Percentiles rank a stretch among this genome's conserved stretches.
These are phyloP conservation scores for Bicyclus anynana DNA, from an alignment of 1,140 invertebrate genomes.

Conservation along the genomic window DNA sequence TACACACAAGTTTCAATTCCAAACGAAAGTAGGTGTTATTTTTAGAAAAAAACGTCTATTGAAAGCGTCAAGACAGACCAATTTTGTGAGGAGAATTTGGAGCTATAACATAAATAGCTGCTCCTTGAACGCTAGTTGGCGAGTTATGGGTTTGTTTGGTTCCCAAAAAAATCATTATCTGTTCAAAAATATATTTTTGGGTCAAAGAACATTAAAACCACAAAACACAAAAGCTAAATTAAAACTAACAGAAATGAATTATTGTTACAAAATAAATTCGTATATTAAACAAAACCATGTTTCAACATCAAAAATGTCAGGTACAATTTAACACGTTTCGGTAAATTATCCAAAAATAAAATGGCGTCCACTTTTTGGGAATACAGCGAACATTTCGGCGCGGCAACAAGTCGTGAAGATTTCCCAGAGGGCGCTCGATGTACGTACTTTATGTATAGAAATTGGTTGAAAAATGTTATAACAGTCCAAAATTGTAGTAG, in stretches of 20 bases:
- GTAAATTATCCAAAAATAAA: background rate
- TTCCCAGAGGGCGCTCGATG: background rate
- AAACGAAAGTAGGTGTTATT: background rate
- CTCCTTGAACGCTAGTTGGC: no score
- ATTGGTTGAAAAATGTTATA: background rate
- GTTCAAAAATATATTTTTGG: no score
- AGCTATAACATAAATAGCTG: no score
- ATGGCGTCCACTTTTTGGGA: background rate
- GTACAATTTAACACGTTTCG: background rate
- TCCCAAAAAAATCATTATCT: no score
- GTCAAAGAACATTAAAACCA: no score
- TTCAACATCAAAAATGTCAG: background rate
- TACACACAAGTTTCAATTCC: background rate
- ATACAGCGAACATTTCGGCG: background rate
- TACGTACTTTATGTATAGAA: background rate
- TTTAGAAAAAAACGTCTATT: background rate
- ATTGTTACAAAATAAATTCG: no score
- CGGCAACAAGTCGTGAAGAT: constrained; percentile 1
- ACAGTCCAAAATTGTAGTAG: background rate
- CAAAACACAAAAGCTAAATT: no score
- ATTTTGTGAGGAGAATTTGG: no score
- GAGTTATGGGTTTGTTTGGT: no score
- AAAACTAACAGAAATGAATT: no score
- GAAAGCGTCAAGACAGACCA: no score
- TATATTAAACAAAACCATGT: background rate